These are phyloP conservation scores for Zygothrica quintamaculata DNA, from an alignment of 2,888 invertebrate genomes.

Conservation along the genomic window DNA sequence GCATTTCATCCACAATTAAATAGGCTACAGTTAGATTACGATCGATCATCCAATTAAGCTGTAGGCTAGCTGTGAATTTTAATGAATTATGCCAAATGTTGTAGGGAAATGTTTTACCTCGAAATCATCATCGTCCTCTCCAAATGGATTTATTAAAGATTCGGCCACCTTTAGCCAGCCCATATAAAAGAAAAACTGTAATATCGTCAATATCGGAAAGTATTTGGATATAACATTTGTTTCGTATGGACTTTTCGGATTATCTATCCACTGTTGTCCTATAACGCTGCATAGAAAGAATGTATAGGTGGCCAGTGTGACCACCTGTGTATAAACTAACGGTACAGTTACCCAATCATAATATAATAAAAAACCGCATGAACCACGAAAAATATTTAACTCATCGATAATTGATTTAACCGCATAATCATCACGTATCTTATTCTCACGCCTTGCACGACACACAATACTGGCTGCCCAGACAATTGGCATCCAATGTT, in stretches of 20 bases:
- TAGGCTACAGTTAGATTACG: slow-evolving; percentile 92
- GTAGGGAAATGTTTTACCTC: slow-evolving; percentile 85
- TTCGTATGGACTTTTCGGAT: slow-evolving; percentile 83
- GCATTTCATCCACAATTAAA: slow-evolving; percentile 97
- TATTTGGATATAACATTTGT: slow-evolving; percentile 89
- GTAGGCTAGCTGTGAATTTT: slow-evolving; percentile 68
- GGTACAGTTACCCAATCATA: slow-evolving; percentile 91
- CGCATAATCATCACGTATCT: slow-evolving; percentile 95
- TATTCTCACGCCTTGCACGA: slow-evolving; percentile 92
- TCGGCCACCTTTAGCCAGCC: slow-evolving; percentile 97
- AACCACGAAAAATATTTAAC: slow-evolving; percentile 91
- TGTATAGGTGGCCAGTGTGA: slow-evolving; percentile 93
- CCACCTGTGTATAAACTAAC: slow-evolving; percentile 93
- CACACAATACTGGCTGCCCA: slow-evolving; percentile 96
- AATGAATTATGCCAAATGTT: not conserved
- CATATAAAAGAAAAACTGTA: slow-evolving; percentile 94
- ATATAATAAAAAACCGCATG: slow-evolving; percentile 89
- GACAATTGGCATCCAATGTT: slow-evolving; percentile 95
- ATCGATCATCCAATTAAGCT: slow-evolving; percentile 95
- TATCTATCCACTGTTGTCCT: slow-evolving; percentile 93
- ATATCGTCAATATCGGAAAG: slow-evolving; percentile 93
- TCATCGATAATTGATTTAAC: slow-evolving; percentile 95
- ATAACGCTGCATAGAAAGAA: slow-evolving; percentile 94
- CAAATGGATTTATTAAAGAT: slow-evolving; percentile 94
- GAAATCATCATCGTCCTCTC: slow-evolving; percentile 95